Percentiles rank a stretch among this genome's conserved stretches.
phyloP scores from a whole-genome alignment of 2,888 invertebrate genomes.

The Campoplex capitator region DNA sequence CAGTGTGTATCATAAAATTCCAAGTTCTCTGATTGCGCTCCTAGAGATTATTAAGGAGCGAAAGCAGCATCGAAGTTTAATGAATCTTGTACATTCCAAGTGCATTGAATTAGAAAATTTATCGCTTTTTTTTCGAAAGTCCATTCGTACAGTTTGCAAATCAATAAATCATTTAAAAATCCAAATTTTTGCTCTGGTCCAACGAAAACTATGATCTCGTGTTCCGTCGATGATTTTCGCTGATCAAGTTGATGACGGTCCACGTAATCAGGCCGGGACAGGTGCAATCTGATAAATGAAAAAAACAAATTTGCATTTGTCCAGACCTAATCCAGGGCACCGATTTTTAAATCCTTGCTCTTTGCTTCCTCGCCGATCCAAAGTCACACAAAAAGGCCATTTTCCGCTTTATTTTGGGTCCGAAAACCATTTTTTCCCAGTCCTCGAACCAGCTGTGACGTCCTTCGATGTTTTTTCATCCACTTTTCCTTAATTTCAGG shows the following conservation, averaged over 20 bases:
- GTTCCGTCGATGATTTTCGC: background rate
- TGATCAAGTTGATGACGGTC: constrained; percentile 69
- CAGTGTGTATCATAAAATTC: background rate
- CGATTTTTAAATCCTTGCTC: constrained; percentile 10
- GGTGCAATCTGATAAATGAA: constrained; percentile 84
- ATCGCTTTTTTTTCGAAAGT: background rate
- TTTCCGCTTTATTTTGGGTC: background rate
- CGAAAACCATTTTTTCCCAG: background rate
- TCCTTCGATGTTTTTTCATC: background rate
- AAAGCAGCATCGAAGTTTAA: background rate
- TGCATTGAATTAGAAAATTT: background rate
- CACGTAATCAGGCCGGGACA: constrained; percentile 85
- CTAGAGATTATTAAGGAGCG: background rate
- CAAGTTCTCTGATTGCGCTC: background rate
- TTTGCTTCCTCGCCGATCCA: background rate
- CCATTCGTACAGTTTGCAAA: background rate
- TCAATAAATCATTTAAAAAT: background rate
- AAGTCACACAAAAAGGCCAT: background rate
- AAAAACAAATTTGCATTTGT: constrained; percentile 84
- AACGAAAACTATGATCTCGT: background rate
- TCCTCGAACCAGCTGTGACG: background rate
- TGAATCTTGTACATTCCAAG: background rate
- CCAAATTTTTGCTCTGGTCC: background rate
- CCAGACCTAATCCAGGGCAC: constrained; percentile 82
- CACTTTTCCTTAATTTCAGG: background rate